Evolutionary conservation across 2,888 invertebrate species (phyloP), one percentile per base, ranked within the genome.

Genomic region (Tiliacea citrago): DNA sequence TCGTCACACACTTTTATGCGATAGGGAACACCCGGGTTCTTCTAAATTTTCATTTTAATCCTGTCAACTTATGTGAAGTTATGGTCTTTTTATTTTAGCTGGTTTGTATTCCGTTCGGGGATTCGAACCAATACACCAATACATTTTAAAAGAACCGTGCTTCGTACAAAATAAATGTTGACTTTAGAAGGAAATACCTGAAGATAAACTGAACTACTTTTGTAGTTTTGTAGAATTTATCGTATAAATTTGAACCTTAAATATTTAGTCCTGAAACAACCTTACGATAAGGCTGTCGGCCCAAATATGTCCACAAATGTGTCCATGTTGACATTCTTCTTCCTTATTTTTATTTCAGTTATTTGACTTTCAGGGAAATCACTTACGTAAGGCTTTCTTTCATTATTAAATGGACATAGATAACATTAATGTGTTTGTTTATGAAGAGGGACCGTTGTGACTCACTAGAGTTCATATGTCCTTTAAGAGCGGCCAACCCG

Each of bases 361-460:
- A 39, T 61, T 65, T 1, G n/a, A 49, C 3, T 55, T n/a, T 21
- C 29, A 39, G 39, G 13, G 18, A 35, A 16, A 51, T 2, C 1
- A 51, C 35, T 29, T 39, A 42, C 12, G 16, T 53, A 29, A 51
- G 18, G 49, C 1, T 51, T 67, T 61, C 13, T 35, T 47, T 55
- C 13, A 35, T 24, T 65, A 51, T 18, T 53, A 45, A 63, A 51
- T 47, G n/a, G 4, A 18, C n/a, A 35, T 53, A 42, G 21, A 65
- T 63, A 51, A 68, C 35, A 29, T 81, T 73, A 42, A 81, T 62
- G 66, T 66, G 35, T 70, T 70, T 76, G 76, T 81, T 73, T 70
- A 65, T 55, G 60, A 57, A 73, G 68, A 61, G 29, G 29, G 35
- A 51, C 39, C 53, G 57, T 68, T 60, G 63, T 75, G 67, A 68